These are phyloP conservation scores for Oophaga sylvatica DNA, from an alignment of 2,797 vertebrate genomes.

Conservation along the genomic window DNA sequence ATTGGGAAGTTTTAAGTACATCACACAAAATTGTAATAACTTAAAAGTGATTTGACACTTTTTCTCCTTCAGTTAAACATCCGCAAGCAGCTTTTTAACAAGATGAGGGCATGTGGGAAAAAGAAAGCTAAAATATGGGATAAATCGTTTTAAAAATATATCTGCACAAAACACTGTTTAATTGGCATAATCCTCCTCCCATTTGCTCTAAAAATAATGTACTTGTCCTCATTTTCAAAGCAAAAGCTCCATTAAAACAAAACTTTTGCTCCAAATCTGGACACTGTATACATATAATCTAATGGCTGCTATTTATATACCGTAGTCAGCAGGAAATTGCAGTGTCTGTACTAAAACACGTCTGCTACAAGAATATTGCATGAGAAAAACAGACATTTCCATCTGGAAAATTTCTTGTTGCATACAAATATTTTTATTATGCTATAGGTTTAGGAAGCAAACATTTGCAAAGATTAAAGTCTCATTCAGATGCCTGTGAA, in stretches of 20 bases:
- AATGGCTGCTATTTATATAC: conserved; percentile 27
- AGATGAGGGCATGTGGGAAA: conserved; percentile 38
- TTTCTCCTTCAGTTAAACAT: background rate
- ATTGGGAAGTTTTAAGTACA: conserved; percentile 38
- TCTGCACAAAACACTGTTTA: conserved; percentile 17
- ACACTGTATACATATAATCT: conserved; percentile 24
- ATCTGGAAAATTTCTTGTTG: background rate
- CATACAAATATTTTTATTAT: background rate
- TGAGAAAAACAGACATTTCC: background rate
- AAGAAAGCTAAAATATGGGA: conserved; percentile 21
- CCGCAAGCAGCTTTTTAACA: conserved; percentile 25
- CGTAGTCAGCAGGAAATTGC: conserved; percentile 10
- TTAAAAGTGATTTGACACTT: conserved; percentile 46
- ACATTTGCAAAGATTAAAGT: background rate
- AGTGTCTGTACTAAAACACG: background rate
- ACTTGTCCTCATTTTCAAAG: conserved; percentile 39
- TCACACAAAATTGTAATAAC: conserved; percentile 28
- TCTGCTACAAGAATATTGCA: background rate
- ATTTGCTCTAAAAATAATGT: conserved; percentile 40
- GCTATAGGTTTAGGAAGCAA: background rate
- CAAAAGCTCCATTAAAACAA: conserved; percentile 1
- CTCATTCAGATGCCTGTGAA: background rate
- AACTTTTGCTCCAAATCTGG: conserved; percentile 32
- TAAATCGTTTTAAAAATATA: conserved; percentile 48
- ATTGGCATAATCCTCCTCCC: conserved; percentile 17